Conservation (phyloP, 2,888 invertebrate species). For the Mechanitis messenoides region DNA sequence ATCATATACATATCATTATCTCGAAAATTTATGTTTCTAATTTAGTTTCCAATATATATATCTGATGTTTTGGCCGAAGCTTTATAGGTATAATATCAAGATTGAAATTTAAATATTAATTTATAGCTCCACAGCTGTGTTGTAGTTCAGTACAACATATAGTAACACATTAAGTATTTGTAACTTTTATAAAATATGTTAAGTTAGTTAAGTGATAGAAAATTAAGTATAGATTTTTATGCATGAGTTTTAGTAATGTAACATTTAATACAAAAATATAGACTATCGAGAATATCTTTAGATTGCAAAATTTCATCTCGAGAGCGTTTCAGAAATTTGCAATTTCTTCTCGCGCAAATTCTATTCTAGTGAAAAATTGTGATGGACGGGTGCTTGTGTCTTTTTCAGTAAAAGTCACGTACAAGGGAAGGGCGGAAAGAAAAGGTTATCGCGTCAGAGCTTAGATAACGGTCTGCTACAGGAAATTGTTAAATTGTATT, state of each 20-base stretch:
- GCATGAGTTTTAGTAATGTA: background rate
- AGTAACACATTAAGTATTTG: too few species aligned
- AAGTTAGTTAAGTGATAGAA: too few species aligned
- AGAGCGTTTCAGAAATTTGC: conserved; percentile 54
- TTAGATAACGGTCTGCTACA: conserved; percentile 15
- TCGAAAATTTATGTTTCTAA: too few species aligned
- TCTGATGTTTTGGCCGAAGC: too few species aligned
- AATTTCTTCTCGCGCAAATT: conserved; percentile 55
- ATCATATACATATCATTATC: too few species aligned
- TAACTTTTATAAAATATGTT: too few species aligned
- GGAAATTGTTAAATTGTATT: conserved; percentile 9
- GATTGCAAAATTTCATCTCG: conserved; percentile 43
- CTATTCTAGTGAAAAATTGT: conserved; percentile 58
- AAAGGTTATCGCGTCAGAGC: conserved; percentile 44
- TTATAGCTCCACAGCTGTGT: too few species aligned
- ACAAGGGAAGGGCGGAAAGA: conserved; percentile 48
- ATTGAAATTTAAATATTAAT: too few species aligned
- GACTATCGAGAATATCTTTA: conserved; percentile 43
- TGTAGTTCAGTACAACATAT: too few species aligned
- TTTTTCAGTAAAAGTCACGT: conserved; percentile 58
- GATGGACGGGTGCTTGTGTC: conserved; percentile 41
- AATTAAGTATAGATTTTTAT: background rate
- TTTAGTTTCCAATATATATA: too few species aligned
- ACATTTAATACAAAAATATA: background rate
- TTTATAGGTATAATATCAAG: too few species aligned